Evolutionary conservation across 2,113 vertebrate species (phyloP), one percentile per base, ranked within the genome.

Genomic region (Regulus satrapa): DNA sequence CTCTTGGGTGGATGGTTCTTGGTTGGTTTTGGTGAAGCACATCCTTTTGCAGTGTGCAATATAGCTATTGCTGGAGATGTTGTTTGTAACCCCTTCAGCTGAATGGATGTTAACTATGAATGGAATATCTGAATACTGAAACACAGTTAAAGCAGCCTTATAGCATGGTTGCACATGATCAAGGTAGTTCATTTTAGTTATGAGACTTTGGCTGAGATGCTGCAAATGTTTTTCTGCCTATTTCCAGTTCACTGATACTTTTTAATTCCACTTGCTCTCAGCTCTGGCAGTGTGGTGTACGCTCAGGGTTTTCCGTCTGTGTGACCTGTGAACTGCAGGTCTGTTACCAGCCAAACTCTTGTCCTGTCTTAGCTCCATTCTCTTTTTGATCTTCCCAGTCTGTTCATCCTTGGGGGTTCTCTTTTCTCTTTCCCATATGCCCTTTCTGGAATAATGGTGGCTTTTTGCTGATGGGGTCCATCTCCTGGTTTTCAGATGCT

Each of bases 241-340:
- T 93, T 90, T 90, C 36, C n/a, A 59, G 19, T 82, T 89, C 40
- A 59, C 11, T 88, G n/a, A 24, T 63, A 36, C 68, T 62, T 92
- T 56, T 66, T 31, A 46, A 46, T 66, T 89, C 32, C 15, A 31
- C 10, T 84, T 92, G 26, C 20, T 89, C 51, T 91, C 56, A 48
- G 1, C 17, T n/a, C 38, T 0, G 4, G 25, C 6, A 43, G 26
- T 78, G 40, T 52, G 25, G 48, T 64, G 56, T 34, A 1, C 5
- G 15, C 55, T 32, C n/a, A 62, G 23, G 32, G 16, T 51, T 84
- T 89, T 86, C 55, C 21, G 5, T 52, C 51, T 84, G 55, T 58
- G 62, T 79, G 34, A 40, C 66, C 24, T 88, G 26, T 76, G 54
- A 91, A 52, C 19, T 85, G 85, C 10, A 36, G 12, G n/a, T 72